A percentile compares a stretch with the other conserved stretches of the same genome.
Conservation (phyloP, 2,888 invertebrate species). For the Calephelis perditalis region DNA sequence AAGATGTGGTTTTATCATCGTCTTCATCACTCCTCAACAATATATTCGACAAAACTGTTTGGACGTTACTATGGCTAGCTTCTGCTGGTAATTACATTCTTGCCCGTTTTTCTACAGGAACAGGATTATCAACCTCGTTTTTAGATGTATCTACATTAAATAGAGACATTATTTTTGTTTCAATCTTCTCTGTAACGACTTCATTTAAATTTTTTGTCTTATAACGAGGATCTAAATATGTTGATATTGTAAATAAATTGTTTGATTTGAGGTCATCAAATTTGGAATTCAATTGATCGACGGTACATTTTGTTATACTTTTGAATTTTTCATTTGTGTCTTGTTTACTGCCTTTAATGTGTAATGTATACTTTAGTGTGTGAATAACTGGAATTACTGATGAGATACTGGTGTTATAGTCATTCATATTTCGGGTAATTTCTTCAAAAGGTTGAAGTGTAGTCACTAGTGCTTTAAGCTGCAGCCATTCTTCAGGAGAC, state of each 20-base stretch:
- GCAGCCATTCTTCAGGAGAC: background rate
- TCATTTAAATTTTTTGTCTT: conserved; percentile 18
- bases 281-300: conserved; percentile 1
- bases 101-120: conserved; percentile 4
- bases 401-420: background rate
- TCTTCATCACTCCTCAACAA: background rate
- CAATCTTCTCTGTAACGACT: conserved; percentile 9
- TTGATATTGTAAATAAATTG: conserved; percentile 7
- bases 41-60: background rate
- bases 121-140: background rate
- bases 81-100: background rate
- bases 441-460: conserved; percentile 9
- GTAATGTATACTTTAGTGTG: background rate
- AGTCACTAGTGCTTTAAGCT: conserved; percentile 11
- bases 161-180: conserved; percentile 3
- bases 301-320: background rate
- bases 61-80: background rate
- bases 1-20: background rate
- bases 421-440: conserved; percentile 7
- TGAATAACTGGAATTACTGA: background rate
- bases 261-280: conserved; percentile 10
- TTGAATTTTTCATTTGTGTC: conserved; percentile 2
- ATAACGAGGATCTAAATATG: conserved; percentile 16
- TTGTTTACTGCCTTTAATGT: background rate
- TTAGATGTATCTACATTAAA: background rate